Percentiles rank a stretch among this genome's conserved stretches.
Conservation (phyloP, 2,888 invertebrate species). For the Drosophila basisetae region DNA sequence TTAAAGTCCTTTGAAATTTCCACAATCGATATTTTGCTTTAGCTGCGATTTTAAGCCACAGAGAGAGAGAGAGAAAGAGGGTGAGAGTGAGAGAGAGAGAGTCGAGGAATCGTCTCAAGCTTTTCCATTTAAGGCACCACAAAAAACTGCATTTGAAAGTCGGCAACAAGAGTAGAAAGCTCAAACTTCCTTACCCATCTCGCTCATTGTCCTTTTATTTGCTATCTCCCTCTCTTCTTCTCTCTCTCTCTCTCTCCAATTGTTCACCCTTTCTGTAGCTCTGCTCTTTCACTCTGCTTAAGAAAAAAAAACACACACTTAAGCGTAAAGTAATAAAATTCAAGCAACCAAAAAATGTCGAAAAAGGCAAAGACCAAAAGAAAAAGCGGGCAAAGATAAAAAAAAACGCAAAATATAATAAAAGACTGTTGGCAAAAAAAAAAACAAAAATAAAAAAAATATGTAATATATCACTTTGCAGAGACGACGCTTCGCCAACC, state of each 20-base stretch:
- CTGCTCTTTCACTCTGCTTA: neutral
- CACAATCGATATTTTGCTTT: conserved; percentile 54
- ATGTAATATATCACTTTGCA: conserved; percentile 80
- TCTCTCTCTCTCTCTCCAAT: conserved; percentile 6
- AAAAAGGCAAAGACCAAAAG: conserved; percentile 50
- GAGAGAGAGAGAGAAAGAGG: neutral
- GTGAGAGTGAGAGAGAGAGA: neutral
- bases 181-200: conserved; percentile 12
- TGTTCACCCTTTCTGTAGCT: conserved; percentile 1
- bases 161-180: conserved; percentile 22
- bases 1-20: conserved; percentile 69
- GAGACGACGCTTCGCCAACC: conserved; percentile 58
- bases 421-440: conserved; percentile 38
- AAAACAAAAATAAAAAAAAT: conserved; percentile 51
- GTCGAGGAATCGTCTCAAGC: conserved; percentile 59
- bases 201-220: conserved; percentile 4
- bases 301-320: conserved; percentile 61
- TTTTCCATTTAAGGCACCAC: conserved; percentile 67
- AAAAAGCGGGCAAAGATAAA: conserved; percentile 26
- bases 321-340: conserved; percentile 80
- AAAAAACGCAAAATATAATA: conserved; percentile 35
- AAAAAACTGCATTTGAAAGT: conserved; percentile 49
- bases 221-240: neutral
- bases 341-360: conserved; percentile 75
- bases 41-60: neutral